A percentile compares a stretch with the other conserved stretches of the same genome.
Conservation (phyloP, 2,888 invertebrate species). For the Brachypterus glaber region DNA sequence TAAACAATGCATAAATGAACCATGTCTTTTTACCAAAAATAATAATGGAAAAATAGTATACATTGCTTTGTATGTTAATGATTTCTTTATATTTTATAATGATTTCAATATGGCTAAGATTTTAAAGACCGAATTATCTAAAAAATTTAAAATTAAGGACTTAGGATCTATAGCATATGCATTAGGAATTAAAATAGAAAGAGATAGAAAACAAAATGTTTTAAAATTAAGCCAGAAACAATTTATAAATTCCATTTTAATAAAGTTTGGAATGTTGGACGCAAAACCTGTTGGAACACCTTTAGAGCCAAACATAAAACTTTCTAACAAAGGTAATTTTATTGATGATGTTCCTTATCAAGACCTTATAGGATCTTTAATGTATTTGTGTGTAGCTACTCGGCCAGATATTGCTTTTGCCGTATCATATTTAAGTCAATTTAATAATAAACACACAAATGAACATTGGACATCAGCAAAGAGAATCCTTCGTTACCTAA, state of each 20-base stretch:
- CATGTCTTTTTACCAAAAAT: no score
- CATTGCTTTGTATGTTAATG: no score
- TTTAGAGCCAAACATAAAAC: conserved; percentile 6
- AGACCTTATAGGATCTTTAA: conserved; percentile 9
- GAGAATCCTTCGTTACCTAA: conserved; percentile 25
- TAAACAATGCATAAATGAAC: no score
- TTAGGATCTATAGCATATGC: conserved; percentile 12
- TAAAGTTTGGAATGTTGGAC: conserved; percentile 17
- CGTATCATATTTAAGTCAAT: conserved; percentile 15
- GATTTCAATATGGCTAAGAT: no score
- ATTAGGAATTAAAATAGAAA: conserved; percentile 13
- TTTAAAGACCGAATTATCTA: no score
- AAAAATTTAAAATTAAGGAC: no score
- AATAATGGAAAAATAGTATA: no score
- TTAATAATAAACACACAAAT: conserved; percentile 12
- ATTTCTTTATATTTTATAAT: no score
- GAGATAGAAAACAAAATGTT: conserved; percentile 10
- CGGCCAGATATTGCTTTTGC: conserved; percentile 15
- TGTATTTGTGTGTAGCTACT: conserved; percentile 12
- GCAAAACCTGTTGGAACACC: conserved; percentile 16
- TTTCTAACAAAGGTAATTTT: not conserved
- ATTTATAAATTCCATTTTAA: conserved; percentile 15
- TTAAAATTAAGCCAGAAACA: conserved; percentile 15
- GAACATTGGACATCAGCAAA: conserved; percentile 26
- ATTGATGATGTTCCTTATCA: not conserved